Conservation (phyloP, 2,113 vertebrate species). For the Rhadina sibilatrix region DNA sequence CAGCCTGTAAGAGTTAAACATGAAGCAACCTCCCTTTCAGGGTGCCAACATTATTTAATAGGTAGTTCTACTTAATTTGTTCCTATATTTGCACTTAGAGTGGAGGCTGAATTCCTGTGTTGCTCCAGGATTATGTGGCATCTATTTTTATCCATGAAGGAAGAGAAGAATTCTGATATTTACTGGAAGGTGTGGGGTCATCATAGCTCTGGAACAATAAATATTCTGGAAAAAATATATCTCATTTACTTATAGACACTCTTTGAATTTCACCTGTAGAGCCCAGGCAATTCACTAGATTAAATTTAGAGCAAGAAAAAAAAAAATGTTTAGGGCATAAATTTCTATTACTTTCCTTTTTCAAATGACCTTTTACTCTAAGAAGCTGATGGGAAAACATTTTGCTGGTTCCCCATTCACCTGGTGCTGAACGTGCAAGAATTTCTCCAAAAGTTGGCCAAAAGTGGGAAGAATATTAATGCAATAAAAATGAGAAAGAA, state of each 20-base stretch:
- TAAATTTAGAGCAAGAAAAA: neutral
- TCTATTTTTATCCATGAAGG: neutral
- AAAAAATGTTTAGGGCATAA: neutral
- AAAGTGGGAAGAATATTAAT: neutral
- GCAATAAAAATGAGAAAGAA: neutral
- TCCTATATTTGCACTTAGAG: slow-evolving; percentile 3
- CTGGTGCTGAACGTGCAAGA: neutral
- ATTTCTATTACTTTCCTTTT: neutral
- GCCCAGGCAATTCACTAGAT: neutral
- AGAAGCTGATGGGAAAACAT: neutral
- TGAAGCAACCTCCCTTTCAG: neutral
- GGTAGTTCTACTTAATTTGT: slow-evolving; percentile 16
- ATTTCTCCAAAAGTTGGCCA: neutral
- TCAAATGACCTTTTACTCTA: neutral
- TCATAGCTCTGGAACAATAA: neutral
- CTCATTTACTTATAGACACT: neutral
- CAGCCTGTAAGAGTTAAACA: neutral
- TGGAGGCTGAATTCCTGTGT: neutral
- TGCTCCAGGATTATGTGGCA: neutral
- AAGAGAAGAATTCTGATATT: neutral
- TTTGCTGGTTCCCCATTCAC: neutral
- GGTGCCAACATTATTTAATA: neutral
- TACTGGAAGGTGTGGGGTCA: neutral
- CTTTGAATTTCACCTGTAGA: neutral
- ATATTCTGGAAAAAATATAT: neutral